A percentile compares a stretch with the other conserved stretches of the same genome.
Evolutionary conservation across 2,888 invertebrate genomes (phyloP).

Genomic region (Maniola hyperantus): DNA sequence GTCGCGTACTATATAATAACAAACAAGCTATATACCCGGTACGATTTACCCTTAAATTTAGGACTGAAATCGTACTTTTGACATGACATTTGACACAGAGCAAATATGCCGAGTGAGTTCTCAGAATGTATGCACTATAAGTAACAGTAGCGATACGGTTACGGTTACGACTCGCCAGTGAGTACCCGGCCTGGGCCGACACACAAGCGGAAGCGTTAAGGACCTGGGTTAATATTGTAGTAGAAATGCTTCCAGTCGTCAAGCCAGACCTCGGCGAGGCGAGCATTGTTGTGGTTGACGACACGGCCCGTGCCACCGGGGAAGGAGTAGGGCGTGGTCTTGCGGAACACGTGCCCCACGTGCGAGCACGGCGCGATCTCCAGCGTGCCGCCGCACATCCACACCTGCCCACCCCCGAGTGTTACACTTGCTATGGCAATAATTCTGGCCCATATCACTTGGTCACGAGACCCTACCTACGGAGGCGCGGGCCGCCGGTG

Average conservation of each 20-base stretch:
- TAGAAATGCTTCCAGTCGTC: constrained; percentile 99
- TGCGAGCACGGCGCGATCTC: constrained; percentile 97
- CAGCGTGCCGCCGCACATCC: constrained; percentile 98
- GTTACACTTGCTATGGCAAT: constrained; percentile 24
- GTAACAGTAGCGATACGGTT: not conserved
- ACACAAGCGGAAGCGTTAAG: constrained; percentile 31
- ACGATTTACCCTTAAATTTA: too few relatives aligned
- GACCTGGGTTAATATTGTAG: constrained; percentile 99
- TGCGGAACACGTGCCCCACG: constrained; percentile 98
- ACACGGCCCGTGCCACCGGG: constrained; percentile 98
- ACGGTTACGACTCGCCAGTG: not conserved
- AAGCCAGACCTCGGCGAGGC: constrained; percentile 99
- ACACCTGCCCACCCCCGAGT: constrained; percentile 85
- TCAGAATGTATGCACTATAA: too few relatives aligned
- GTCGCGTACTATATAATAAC: too few relatives aligned
- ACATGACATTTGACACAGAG: too few relatives aligned
- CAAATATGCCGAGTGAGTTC: too few relatives aligned
- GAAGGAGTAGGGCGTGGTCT: constrained; percentile 98
- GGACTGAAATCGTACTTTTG: too few relatives aligned
- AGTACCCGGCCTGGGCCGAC: not conserved
- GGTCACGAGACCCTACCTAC: not conserved
- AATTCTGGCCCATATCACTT: not conserved
- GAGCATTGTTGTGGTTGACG: constrained; percentile 99
- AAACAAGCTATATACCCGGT: too few relatives aligned
- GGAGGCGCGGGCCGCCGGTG: too few relatives aligned